Percentiles rank a stretch among this genome's conserved stretches.
Conservation (phyloP, 2,888 invertebrate genomes). For the Aporophyla nigra region DNA sequence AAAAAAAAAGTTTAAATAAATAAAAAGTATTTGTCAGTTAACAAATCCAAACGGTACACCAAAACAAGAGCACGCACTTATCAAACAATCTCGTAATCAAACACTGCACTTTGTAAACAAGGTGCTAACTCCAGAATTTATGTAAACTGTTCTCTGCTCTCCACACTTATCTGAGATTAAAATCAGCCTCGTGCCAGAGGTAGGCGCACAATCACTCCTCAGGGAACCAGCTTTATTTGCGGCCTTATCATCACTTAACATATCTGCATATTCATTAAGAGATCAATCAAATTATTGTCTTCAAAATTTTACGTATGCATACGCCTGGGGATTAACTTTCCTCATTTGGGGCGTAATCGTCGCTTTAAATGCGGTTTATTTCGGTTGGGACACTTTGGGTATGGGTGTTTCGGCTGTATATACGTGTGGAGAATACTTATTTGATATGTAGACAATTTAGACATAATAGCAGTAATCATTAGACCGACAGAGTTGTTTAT, state of each 20-base stretch:
- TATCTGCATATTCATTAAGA: slow-evolving; percentile 90
- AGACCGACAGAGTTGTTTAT: not conserved
- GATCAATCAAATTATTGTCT: slow-evolving; percentile 88
- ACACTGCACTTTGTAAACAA: slow-evolving; percentile 89
- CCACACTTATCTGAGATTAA: slow-evolving; percentile 90
- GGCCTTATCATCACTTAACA: slow-evolving; percentile 87
- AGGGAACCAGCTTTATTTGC: slow-evolving; percentile 85
- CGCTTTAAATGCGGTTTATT: slow-evolving; percentile 43
- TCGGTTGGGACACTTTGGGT: slow-evolving; percentile 29
- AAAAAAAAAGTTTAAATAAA: slow-evolving; percentile 4
- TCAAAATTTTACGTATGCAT: slow-evolving; percentile 64
- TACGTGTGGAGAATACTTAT: not conserved
- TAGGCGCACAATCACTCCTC: slow-evolving; percentile 88
- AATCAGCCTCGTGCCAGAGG: slow-evolving; percentile 84
- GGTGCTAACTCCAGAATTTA: slow-evolving; percentile 90
- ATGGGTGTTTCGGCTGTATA: not conserved
- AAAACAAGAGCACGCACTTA: slow-evolving; percentile 77
- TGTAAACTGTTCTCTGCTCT: slow-evolving; percentile 88
- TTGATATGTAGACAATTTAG: slow-evolving; percentile 8
- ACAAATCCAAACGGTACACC: slow-evolving; percentile 51
- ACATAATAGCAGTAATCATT: not conserved
- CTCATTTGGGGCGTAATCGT: slow-evolving; percentile 45
- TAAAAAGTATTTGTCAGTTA: slow-evolving; percentile 30
- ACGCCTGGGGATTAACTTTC: slow-evolving; percentile 62
- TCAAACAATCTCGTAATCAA: slow-evolving; percentile 87